Conservation (phyloP, 1,140 invertebrate genomes). For the Caenorhabditis latens region DNA sequence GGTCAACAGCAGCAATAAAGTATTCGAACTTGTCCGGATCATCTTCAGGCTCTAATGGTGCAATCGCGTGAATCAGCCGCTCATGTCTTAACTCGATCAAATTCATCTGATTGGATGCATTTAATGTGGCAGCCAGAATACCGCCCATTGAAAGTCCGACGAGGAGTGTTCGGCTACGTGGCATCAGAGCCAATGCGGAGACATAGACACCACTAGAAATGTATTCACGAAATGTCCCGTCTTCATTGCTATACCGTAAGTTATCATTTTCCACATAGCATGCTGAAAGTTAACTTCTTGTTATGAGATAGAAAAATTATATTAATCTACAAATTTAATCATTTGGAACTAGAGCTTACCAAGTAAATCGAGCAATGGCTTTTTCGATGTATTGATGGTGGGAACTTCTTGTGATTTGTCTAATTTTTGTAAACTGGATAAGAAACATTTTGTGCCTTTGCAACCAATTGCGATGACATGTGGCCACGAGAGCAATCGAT, state of each 20-base stretch:
- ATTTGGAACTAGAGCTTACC: background rate
- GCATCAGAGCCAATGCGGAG: background rate
- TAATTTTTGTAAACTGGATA: background rate
- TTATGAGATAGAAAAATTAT: background rate
- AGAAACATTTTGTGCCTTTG: background rate
- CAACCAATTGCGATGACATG: background rate
- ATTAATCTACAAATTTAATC: background rate
- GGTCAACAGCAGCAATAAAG: background rate
- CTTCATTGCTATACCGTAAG: background rate
- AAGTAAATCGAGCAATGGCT: background rate
- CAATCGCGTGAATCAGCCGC: background rate
- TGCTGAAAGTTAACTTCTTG: background rate
- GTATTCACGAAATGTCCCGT: background rate
- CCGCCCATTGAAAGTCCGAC: background rate
- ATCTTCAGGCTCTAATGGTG: constrained; percentile 4
- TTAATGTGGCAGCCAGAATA: background rate
- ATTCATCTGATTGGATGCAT: background rate
- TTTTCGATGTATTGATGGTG: background rate
- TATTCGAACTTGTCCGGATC: constrained; percentile 7
- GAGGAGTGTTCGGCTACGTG: background rate
- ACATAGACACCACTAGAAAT: background rate
- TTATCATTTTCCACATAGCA: background rate
- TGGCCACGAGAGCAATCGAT: background rate
- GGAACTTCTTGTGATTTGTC: background rate
- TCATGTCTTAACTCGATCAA: background rate